Conservation (phyloP, 1,140 invertebrate species). For the Drosophila sturtevanti region DNA sequence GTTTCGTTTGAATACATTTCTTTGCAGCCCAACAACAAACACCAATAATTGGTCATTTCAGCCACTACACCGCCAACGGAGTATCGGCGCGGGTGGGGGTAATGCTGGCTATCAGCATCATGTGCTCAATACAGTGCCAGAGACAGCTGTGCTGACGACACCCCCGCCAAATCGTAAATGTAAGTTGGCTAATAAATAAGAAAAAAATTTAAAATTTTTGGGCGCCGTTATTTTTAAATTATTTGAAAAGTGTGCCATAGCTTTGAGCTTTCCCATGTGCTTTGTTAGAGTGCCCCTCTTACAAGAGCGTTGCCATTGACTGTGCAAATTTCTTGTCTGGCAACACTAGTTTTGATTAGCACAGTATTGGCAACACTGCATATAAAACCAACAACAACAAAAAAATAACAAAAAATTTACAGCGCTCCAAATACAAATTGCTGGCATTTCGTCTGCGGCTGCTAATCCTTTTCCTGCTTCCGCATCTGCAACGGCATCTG, state of each 20-base stretch:
- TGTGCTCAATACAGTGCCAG: conserved; percentile 68
- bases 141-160: conserved; percentile 59
- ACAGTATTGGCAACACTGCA: neutral
- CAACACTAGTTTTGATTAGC: neutral
- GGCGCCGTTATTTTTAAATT: neutral
- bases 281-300: neutral
- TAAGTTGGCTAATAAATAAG: conserved; percentile 36
- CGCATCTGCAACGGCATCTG: conserved; percentile 3
- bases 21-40: conserved; percentile 50
- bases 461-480: conserved; percentile 29
- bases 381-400: conserved; percentile 24
- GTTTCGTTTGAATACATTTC: conserved; percentile 18
- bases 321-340: neutral
- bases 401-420: conserved; percentile 65
- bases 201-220: neutral
- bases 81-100: conserved; percentile 15
- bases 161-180: conserved; percentile 63
- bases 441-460: conserved; percentile 56
- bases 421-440: conserved; percentile 70
- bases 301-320: neutral
- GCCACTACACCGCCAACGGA: conserved; percentile 65
- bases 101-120: conserved; percentile 52
- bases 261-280: neutral
- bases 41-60: conserved; percentile 73
- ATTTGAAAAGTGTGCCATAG: conserved; percentile 13